Percentiles rank a stretch among this genome's conserved stretches.
Evolutionary conservation across 2,113 vertebrate genomes (phyloP).

Genomic region (Pimephales promelas): DNA sequence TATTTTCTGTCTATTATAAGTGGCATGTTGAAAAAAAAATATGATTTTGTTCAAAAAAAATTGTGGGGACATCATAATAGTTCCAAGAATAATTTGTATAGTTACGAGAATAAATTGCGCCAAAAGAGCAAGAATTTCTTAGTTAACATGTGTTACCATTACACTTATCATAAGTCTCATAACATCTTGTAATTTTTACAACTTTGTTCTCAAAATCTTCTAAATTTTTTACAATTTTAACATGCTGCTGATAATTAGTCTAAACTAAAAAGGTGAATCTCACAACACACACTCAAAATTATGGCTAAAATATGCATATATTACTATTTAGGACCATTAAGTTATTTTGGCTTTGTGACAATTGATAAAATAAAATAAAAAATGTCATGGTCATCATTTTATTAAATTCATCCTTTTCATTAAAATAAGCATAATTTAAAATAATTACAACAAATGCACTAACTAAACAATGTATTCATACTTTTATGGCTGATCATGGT

Average conservation of each 20-base stretch:
- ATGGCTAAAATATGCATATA: neutral
- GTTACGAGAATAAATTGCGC: neutral
- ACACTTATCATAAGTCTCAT: neutral
- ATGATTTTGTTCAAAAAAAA: neutral
- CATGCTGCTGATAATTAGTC: neutral
- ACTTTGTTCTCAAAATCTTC: neutral
- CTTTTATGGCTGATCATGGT: neutral
- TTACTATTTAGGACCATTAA: neutral
- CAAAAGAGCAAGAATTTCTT: neutral
- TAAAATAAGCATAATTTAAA: too few relatives aligned
- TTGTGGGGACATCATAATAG: neutral
- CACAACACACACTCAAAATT: neutral
- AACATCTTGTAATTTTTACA: neutral
- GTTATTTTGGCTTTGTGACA: neutral
- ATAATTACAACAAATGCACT: neutral
- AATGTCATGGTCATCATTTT: too few relatives aligned
- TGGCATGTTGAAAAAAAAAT: neutral
- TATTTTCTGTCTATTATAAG: neutral
- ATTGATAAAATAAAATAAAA: neutral
- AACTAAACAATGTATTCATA: neutral
- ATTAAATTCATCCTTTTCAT: too few relatives aligned
- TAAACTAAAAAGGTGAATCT: neutral
- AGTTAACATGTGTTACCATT: neutral
- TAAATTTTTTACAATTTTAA: neutral
- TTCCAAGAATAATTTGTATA: neutral